Conservation (phyloP, 2,797 vertebrate genomes). For the Dermochelys coriacea region DNA sequence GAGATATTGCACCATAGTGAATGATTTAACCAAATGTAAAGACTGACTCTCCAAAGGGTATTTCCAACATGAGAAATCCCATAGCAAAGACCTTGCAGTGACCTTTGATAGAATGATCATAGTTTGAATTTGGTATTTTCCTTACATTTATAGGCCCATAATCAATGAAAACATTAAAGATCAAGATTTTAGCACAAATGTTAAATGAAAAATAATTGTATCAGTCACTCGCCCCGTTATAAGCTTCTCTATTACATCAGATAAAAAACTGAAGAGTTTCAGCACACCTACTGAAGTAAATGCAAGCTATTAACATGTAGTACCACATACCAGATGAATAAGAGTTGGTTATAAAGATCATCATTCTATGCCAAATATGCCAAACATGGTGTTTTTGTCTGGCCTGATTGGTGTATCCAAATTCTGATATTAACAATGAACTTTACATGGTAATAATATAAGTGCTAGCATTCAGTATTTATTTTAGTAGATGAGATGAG, state of each 20-base stretch:
- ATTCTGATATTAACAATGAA: background rate
- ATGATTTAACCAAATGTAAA: background rate
- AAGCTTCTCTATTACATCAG: background rate
- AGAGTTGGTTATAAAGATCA: background rate
- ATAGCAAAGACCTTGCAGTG: background rate
- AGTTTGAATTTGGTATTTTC: background rate
- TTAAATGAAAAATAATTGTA: background rate
- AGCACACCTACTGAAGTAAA: background rate
- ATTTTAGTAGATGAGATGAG: background rate
- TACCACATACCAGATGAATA: background rate
- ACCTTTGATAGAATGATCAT: background rate
- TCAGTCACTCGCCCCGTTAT: background rate
- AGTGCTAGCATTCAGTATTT: background rate
- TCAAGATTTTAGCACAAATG: background rate
- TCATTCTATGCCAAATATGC: background rate
- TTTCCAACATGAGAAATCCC: background rate
- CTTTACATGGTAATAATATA: background rate
- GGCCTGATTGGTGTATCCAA: background rate
- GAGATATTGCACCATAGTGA: background rate
- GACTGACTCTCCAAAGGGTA: background rate
- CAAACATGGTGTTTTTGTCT: background rate
- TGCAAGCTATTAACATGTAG: background rate
- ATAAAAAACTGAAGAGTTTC: background rate
- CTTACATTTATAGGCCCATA: background rate
- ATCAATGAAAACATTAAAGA: background rate